Evolutionary conservation across 2,888 invertebrate species (phyloP).

Genomic region (Strigamia crassipes): DNA sequence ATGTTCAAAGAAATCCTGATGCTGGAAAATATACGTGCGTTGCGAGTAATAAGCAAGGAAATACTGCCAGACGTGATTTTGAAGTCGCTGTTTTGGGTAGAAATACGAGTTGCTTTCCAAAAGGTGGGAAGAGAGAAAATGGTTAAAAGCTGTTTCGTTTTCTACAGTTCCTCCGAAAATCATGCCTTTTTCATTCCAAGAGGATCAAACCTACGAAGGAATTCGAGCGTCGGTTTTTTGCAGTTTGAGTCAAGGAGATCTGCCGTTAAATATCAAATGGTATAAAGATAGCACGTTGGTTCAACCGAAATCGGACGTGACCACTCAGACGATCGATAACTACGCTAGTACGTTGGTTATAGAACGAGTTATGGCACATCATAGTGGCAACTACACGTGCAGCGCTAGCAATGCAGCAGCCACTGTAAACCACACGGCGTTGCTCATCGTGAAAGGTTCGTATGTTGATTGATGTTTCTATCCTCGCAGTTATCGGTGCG

Average conservation of each 20-base stretch:
- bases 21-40: conserved; percentile 49
- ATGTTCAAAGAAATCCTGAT: conserved; percentile 45
- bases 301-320: conserved; percentile 46
- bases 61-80: conserved; percentile 45
- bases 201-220: conserved; percentile 51
- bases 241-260: conserved; percentile 49
- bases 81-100: conserved; percentile 32
- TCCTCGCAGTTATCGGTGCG: neutral
- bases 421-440: conserved; percentile 75
- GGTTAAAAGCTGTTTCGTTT: neutral
- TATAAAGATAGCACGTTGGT: conserved; percentile 48
- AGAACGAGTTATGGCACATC: conserved; percentile 48
- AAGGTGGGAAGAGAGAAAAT: too few relatives aligned
- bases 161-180: conserved; percentile 50
- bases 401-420: conserved; percentile 87
- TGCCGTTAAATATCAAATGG: conserved; percentile 49
- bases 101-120: neutral
- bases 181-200: conserved; percentile 51
- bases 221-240: conserved; percentile 50
- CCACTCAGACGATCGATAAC: conserved; percentile 49
- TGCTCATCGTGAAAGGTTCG: conserved; percentile 79
- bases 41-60: conserved; percentile 43
- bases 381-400: conserved; percentile 67
- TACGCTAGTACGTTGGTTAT: conserved; percentile 50
- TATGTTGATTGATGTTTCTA: neutral